Evolutionary conservation across 2,888 invertebrate genomes (phyloP).

Genomic region (Amblyjoppa fuscipennis): DNA sequence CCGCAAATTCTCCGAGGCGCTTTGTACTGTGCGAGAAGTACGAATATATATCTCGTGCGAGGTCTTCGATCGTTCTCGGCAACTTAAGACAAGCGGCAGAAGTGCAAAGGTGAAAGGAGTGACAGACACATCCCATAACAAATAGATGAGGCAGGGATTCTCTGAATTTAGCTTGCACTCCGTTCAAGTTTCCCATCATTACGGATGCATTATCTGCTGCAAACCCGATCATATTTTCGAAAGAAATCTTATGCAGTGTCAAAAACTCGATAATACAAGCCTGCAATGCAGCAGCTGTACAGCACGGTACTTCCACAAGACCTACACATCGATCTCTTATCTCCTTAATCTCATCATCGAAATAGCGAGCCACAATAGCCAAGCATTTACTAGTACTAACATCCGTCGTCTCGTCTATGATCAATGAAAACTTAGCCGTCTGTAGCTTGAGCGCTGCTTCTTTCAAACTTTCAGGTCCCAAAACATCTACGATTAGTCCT

Average conservation of each 20-base stretch:
- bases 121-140: conserved; percentile 59
- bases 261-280: conserved; percentile 47
- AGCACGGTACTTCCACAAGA: conserved; percentile 32
- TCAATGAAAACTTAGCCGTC: conserved; percentile 65
- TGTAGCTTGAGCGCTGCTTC: conserved; percentile 51
- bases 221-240: conserved; percentile 60
- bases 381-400: conserved; percentile 63
- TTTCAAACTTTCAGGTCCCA: conserved; percentile 7
- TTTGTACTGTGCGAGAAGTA: too few species aligned
- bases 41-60: too few species aligned
- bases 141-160: conserved; percentile 53
- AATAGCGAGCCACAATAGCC: conserved; percentile 45
- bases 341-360: too few species aligned
- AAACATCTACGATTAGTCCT: too few species aligned
- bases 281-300: conserved; percentile 49
- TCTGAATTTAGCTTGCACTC: conserved; percentile 51
- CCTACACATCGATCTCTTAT: conserved; percentile 43
- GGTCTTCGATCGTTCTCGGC: too few species aligned
- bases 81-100: too few species aligned
- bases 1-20: conserved; percentile 18
- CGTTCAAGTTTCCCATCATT: conserved; percentile 61
- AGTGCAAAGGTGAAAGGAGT: too few species aligned
- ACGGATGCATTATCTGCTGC: conserved; percentile 58
- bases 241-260: conserved; percentile 47
- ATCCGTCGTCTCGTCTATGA: conserved; percentile 74